phyloP scores from a whole-genome alignment of 2,888 invertebrate genomes.

The Cantharis rufa region DNA sequence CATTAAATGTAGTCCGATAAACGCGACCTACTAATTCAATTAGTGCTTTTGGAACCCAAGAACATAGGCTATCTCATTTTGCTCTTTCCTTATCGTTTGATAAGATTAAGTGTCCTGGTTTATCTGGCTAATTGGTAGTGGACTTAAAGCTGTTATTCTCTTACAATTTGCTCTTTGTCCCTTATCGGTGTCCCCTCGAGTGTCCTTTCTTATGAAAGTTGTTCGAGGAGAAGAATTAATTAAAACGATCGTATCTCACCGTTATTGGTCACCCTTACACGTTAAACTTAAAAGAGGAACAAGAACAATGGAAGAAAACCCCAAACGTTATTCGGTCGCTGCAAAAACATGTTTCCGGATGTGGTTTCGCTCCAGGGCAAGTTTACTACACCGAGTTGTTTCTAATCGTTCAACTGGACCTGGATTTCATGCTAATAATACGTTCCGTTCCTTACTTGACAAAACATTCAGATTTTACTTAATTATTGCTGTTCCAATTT shows the following conservation, averaged over 20 bases:
- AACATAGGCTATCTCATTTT: conserved; percentile 38
- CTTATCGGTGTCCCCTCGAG: conserved; percentile 1
- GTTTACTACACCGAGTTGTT: conserved; percentile 33
- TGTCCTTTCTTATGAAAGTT: background rate
- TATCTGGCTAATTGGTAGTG: conserved; percentile 51
- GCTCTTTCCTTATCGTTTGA: conserved; percentile 43
- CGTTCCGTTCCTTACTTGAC: conserved; percentile 24
- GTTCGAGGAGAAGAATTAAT: background rate
- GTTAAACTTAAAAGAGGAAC: background rate
- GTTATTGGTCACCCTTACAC: background rate
- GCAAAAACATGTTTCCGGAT: conserved; percentile 2
- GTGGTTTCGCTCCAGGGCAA: conserved; percentile 40
- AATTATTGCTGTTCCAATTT: background rate
- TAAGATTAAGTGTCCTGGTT: conserved; percentile 47
- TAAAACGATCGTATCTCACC: background rate
- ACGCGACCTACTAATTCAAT: conserved; percentile 31
- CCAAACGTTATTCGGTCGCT: background rate
- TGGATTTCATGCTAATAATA: conserved; percentile 23
- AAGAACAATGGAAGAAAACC: background rate
- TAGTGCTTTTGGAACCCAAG: conserved; percentile 25
- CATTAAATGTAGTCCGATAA: conserved; percentile 30
- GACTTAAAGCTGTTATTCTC: conserved; percentile 39
- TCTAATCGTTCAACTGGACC: conserved; percentile 33
- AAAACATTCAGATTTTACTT: conserved; percentile 25
- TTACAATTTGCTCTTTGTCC: conserved; percentile 17